A percentile compares a stretch with the other conserved stretches of the same genome.
These are phyloP conservation scores for Diplazon laetatorius DNA, from an alignment of 2,888 invertebrate genomes.

Conservation along the genomic window DNA sequence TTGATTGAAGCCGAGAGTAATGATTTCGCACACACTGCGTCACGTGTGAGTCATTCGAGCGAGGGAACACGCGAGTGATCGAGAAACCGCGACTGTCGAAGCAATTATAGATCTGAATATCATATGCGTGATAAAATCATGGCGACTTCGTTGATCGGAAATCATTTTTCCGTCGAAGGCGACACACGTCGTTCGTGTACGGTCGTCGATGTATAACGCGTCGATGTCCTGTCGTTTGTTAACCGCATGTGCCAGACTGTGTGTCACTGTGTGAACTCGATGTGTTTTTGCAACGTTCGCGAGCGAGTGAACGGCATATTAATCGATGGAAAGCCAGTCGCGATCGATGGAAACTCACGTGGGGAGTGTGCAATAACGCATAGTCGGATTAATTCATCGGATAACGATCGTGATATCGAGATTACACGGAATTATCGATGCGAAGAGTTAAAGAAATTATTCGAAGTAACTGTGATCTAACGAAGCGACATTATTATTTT, in stretches of 20 bases:
- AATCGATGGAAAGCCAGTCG: constrained; percentile 74
- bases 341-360: constrained; percentile 57
- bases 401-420: too few relatives aligned
- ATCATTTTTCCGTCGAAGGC: not conserved
- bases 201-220: constrained; percentile 40
- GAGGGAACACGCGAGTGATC: constrained; percentile 45
- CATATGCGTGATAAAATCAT: constrained; percentile 20
- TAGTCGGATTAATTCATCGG: too few relatives aligned
- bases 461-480: not conserved
- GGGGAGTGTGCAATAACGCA: not conserved
- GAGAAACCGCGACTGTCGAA: constrained; percentile 61
- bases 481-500: not conserved
- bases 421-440: not conserved
- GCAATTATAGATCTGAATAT: constrained; percentile 59
- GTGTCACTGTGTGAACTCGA: constrained; percentile 52
- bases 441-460: not conserved
- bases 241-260: constrained; percentile 50
- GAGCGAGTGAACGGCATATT: constrained; percentile 71
- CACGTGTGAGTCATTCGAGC: constrained; percentile 36
- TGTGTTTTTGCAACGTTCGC: constrained; percentile 66
- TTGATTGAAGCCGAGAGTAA: constrained; percentile 26
- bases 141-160: constrained; percentile 43
- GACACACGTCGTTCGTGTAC: too few relatives aligned
- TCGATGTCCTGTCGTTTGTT: constrained; percentile 66
- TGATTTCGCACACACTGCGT: constrained; percentile 24